These are phyloP conservation scores for Drosophila sechellia DNA, from an alignment of 1,140 invertebrate species.

Conservation along the genomic window DNA sequence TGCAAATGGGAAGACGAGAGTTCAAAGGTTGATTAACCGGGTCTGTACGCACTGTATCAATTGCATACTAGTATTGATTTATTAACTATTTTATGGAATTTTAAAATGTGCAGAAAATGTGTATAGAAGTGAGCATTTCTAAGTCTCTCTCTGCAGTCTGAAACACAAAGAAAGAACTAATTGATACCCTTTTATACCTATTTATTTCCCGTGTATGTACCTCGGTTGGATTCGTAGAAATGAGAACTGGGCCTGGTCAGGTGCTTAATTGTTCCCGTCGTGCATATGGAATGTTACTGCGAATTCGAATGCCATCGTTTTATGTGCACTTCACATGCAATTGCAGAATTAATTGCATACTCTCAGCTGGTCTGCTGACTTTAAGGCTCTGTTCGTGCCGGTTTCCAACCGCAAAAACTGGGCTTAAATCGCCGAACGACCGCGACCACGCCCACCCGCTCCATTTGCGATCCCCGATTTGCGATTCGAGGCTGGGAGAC, in stretches of 20 bases:
- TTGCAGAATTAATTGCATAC: constrained; percentile 54
- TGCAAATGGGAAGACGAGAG: constrained; percentile 26
- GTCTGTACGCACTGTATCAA: background rate
- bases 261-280: constrained; percentile 26
- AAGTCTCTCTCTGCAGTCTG: no score
- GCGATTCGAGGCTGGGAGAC: background rate
- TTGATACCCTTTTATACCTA: background rate
- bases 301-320: constrained; percentile 33
- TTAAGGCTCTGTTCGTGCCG: constrained; percentile 30
- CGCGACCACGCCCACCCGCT: constrained; percentile 3
- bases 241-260: constrained; percentile 4
- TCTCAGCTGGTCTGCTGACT: constrained; percentile 12
- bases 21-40: constrained; percentile 20
- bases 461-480: background rate
- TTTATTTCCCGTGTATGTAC: background rate
- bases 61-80: background rate
- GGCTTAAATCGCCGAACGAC: constrained; percentile 15
- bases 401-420: constrained; percentile 13
- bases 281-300: constrained; percentile 25
- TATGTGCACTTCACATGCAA: constrained; percentile 61
- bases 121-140: background rate
- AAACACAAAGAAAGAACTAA: no score
- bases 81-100: background rate
- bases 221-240: background rate
- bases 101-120: background rate